Base-by-base conservation (phyloP, 2,888 invertebrate species). In the Margaritifera margaritifera region DNA sequence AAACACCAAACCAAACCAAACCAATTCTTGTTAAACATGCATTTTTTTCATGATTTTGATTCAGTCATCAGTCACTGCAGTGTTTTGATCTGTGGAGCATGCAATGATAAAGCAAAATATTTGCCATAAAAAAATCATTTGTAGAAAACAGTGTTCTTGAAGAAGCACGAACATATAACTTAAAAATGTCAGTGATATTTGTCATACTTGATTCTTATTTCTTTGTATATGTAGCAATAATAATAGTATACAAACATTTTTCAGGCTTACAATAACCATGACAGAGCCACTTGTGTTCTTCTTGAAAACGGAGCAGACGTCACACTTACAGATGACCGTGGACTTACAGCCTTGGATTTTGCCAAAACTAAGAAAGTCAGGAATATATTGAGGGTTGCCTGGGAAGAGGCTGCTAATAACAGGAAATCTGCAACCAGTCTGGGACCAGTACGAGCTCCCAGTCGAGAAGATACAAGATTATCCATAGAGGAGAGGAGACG, bases 181-280 rank as follows among this genome's bases (percentile, higher is more conserved):
- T 11, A 42, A 42, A 11, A 42, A 42, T 42, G 15, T 42, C 42
- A 15, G 42, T 11, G 15, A 42, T 42, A 15, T 42, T 42, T 42
- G 11, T 42, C 42, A 42, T 42, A 15, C 42, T 15, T 42, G 42
- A 42, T 42, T 42, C 42, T 15, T 42, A 15, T 42, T 42, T 42
- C 15, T 42, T 42, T 42, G 42, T 42, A 42, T 15, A 42, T 42
- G 42, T 15, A 42, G 15, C 42, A 42, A 42, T 42, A 42, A 42
- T 42, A 42, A 42, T 42, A 42, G 42, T 2, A 42, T 42, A 42
- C 2, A 42, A 15, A 42, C 15, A 24, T 52, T 65, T 72, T 66
- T n/a, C 77, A 88, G 88, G 87, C 88, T 6, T 81, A 86, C 69
- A 86, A 88, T 69, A 87, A 87, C 65, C 86, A 87, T 75, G 85